These are phyloP conservation scores for Paramuricea clavata DNA, from an alignment of 92 coral and sea anemone species.

Conservation along the genomic window DNA sequence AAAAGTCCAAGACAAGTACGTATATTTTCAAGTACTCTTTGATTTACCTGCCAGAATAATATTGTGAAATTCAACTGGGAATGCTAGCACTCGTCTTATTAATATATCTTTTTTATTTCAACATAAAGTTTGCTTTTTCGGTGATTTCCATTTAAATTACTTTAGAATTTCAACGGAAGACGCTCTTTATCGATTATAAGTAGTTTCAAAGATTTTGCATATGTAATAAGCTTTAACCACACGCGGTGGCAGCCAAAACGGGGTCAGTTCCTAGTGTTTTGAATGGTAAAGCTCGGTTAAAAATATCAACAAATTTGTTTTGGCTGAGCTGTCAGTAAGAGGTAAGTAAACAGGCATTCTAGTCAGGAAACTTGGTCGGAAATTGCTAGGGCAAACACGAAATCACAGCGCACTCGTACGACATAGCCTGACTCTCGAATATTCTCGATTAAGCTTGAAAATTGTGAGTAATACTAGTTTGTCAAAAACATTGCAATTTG, in stretches of 20 bases:
- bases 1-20: no score
- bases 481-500: neutral
- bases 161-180: neutral
- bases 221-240: neutral
- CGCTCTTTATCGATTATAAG: neutral
- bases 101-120: no score
- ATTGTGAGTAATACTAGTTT: neutral
- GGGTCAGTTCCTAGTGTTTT: neutral
- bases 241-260: neutral
- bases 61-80: no score
- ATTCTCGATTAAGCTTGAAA: neutral
- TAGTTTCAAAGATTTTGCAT: neutral
- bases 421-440: neutral
- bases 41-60: no score
- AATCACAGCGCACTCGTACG: neutral
- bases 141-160: neutral
- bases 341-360: constrained; percentile 1
- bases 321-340: neutral
- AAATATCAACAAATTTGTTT: neutral
- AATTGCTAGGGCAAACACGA: neutral
- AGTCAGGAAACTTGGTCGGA: constrained; percentile 9
- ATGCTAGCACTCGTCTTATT: no score
- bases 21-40: no score
- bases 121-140: neutral
- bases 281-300: neutral